These are phyloP conservation scores for Holacanthella duospinosa DNA, from an alignment of 2,888 invertebrate genomes.

Conservation along the genomic window DNA sequence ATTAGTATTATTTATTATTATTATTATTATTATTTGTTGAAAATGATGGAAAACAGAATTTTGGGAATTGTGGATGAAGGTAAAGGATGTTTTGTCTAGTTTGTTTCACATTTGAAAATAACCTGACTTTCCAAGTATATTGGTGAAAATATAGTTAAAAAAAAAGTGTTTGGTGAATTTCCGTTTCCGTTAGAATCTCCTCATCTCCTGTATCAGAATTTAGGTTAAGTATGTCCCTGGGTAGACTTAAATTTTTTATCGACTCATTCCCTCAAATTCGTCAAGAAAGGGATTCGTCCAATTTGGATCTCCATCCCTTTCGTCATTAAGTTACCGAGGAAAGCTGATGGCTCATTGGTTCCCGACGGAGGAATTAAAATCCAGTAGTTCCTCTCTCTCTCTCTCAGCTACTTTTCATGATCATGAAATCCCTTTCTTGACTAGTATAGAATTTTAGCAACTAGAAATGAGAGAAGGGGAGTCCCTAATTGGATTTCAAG, in stretches of 20 bases:
- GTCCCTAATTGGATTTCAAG: not conserved
- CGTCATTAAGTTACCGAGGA: not conserved
- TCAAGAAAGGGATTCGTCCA: not conserved
- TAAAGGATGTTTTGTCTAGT: too few relatives aligned
- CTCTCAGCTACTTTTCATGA: not conserved
- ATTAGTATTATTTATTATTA: too few relatives aligned
- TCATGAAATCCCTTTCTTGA: not conserved
- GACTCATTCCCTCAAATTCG: not conserved
- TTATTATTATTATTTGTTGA: too few relatives aligned
- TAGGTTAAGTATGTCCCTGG: not conserved
- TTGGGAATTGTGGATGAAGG: too few relatives aligned
- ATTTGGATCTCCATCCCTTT: not conserved
- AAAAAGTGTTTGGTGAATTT: too few relatives aligned
- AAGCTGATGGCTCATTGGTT: constrained; percentile 2
- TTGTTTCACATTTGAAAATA: too few relatives aligned
- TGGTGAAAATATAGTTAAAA: too few relatives aligned
- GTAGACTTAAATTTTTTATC: constrained; percentile 6
- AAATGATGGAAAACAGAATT: too few relatives aligned
- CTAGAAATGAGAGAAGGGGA: not conserved
- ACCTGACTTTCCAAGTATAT: too few relatives aligned
- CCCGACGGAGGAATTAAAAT: not conserved
- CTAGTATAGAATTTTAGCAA: not conserved
- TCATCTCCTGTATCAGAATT: too few relatives aligned
- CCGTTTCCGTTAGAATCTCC: too few relatives aligned
- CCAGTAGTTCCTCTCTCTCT: too few relatives aligned